Evolutionary conservation across 2,797 vertebrate genomes (phyloP), one percentile per base, ranked within the genome.

Genomic region (Nothura maculosa): DNA sequence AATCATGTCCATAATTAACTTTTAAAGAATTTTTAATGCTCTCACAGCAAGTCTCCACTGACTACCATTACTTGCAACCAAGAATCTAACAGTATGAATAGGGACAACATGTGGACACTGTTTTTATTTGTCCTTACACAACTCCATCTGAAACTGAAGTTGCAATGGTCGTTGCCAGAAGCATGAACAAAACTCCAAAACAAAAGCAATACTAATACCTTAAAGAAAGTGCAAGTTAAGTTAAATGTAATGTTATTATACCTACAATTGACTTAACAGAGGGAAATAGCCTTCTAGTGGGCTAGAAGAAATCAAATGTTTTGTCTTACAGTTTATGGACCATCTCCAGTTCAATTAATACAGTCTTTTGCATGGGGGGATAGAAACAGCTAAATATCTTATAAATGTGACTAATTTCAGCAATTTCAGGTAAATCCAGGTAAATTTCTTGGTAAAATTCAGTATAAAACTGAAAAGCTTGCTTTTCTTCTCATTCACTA

Each of bases 361-460:
- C 15, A 43, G 16, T 50, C 21, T 40, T 10, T 76, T 67, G 7
- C 6, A 20, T 38, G 14, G 14, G 52, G 52, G 17, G 15, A 30
- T 2, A 79, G 36, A 63, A 91, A 70, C 22, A 66, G 6, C 34
- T 42, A 75, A 78, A 68, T 67, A 43, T 28, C 38, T 67, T 81
- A 42, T 30, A 91, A 92, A 64, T 52, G 21, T 67, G 40, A 85
- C 84, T 92, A 82, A 94, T 88, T 89, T 45, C 79, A 55, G 43
- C 15, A 94, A 70, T n/a, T n/a, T n/a, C n/a, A n/a, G n/a, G n/a
- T n/a, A n/a, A n/a, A n/a, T 83, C 80, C 75, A 86, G 67, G 62
- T 83, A 82, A 62, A 34, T 80, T 91, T 70, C 47, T 73, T n/a
- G 2, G 3, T 67, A 30, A 84, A 89, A 87, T 50, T 79, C 40